Evolutionary conservation across 2,888 invertebrate species (phyloP).

Genomic region (Sphaeridia pumilis): DNA sequence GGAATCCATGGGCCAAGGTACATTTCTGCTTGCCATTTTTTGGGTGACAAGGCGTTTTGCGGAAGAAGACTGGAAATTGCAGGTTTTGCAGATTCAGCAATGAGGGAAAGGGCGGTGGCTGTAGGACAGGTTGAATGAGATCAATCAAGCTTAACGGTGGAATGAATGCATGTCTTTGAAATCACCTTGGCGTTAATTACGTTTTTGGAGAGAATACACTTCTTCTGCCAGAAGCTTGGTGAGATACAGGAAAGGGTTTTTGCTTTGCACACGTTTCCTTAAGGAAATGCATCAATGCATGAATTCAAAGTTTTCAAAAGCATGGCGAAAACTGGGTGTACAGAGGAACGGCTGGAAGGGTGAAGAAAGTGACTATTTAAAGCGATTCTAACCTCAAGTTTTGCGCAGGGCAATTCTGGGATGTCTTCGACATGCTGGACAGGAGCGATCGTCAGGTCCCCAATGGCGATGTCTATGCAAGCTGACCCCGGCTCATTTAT

Average conservation of each 20-base stretch:
- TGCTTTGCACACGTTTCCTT: background rate
- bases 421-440: constrained; percentile 28
- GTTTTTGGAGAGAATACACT: too few species aligned
- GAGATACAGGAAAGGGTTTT: too few species aligned
- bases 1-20: too few species aligned
- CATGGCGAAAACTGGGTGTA: too few species aligned
- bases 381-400: background rate
- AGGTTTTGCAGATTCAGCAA: background rate
- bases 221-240: background rate
- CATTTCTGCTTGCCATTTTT: too few species aligned
- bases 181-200: background rate
- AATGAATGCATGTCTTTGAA: background rate
- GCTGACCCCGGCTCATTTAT: constrained; percentile 32
- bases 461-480: constrained; percentile 13
- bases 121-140: constrained; percentile 13
- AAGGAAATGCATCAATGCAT: constrained; percentile 1
- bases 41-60: too few species aligned
- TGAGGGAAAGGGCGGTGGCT: background rate
- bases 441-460: constrained; percentile 28
- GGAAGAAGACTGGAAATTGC: too few species aligned
- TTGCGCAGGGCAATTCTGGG: constrained; percentile 2
- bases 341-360: too few species aligned
- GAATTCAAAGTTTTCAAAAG: background rate
- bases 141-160: background rate
- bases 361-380: too few species aligned